Percentiles rank a stretch among this genome's conserved stretches.
phyloP scores from a whole-genome alignment of 1,140 invertebrate species.

The Phortica variegata region DNA sequence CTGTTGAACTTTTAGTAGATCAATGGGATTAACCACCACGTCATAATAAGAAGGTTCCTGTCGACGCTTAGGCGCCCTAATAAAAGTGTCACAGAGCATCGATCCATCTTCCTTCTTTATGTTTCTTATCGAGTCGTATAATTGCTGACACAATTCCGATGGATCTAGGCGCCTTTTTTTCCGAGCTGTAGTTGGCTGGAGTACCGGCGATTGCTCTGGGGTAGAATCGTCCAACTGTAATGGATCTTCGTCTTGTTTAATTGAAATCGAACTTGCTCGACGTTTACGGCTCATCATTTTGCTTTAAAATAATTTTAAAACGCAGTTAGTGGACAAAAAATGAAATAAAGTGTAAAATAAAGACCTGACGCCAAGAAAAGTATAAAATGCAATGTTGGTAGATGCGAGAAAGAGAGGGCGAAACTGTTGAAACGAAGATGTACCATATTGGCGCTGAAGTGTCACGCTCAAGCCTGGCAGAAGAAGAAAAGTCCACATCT shows the following conservation, averaged over 20 bases:
- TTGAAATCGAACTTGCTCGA: slow-evolving; percentile 51
- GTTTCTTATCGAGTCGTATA: slow-evolving; percentile 89
- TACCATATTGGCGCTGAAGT: no score
- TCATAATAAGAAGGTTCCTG: slow-evolving; percentile 89
- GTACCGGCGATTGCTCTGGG: slow-evolving; percentile 63
- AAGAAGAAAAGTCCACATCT: no score
- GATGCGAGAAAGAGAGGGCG: no score
- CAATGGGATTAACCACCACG: slow-evolving; percentile 90
- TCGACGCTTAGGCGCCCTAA: slow-evolving; percentile 86
- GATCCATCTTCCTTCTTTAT: slow-evolving; percentile 91
- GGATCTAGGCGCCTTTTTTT: slow-evolving; percentile 45
- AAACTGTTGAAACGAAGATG: no score
- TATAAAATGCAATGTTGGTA: no score
- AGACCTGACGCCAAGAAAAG: no score
- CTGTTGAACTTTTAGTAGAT: slow-evolving; percentile 87
- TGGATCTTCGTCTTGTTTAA: slow-evolving; percentile 50
- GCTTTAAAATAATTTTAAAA: neutral
- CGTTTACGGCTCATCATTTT: slow-evolving; percentile 50
- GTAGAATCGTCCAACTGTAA: slow-evolving; percentile 49
- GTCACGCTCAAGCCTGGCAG: no score
- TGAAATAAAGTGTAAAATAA: no score
- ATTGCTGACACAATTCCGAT: slow-evolving; percentile 85
- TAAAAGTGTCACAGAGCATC: slow-evolving; percentile 90
- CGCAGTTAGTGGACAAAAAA: no score
- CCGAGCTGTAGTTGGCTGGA: slow-evolving; percentile 44